Evolutionary conservation across 2,797 vertebrate species (phyloP).

Genomic region (Philypnodon macrostomus): DNA sequence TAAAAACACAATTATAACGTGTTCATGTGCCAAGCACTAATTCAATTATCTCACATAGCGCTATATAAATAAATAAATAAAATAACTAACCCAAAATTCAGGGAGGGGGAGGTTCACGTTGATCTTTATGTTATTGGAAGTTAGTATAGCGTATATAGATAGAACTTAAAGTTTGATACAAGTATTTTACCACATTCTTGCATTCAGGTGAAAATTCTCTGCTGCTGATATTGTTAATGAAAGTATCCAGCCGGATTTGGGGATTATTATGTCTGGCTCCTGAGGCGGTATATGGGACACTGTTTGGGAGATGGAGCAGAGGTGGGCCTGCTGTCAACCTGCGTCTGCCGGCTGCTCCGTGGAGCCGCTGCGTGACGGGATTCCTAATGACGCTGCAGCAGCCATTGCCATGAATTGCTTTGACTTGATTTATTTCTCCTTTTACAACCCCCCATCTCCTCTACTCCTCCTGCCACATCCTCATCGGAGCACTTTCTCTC

Average conservation of each 20-base stretch:
- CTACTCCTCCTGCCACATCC: conserved; percentile 26
- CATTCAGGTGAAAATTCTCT: neutral
- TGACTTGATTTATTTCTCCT: conserved; percentile 80
- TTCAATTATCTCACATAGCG: too few relatives aligned
- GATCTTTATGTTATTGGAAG: too few relatives aligned
- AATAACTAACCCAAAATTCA: too few relatives aligned
- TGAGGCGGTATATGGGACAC: conserved; percentile 18
- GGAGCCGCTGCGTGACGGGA: conserved; percentile 72
- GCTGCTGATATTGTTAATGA: conserved; percentile 8
- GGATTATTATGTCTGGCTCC: conserved; percentile 25
- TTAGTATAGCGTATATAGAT: neutral
- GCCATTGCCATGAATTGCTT: conserved; percentile 72
- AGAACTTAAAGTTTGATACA: neutral
- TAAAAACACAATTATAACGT: too few relatives aligned
- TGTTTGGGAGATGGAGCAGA: conserved; percentile 40
- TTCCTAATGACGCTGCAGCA: conserved; percentile 78
- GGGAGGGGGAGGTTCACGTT: too few relatives aligned
- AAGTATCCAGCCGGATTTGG: conserved; percentile 2
- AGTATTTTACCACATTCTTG: neutral
- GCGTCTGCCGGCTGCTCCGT: conserved; percentile 65
- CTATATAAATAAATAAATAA: too few relatives aligned
- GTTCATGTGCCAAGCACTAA: too few relatives aligned
- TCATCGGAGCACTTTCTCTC: conserved; percentile 52
- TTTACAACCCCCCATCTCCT: conserved; percentile 51
- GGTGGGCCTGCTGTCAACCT: conserved; percentile 68